phyloP scores from a whole-genome alignment of 2,888 invertebrate species.

The Camptogramma bilineatum region DNA sequence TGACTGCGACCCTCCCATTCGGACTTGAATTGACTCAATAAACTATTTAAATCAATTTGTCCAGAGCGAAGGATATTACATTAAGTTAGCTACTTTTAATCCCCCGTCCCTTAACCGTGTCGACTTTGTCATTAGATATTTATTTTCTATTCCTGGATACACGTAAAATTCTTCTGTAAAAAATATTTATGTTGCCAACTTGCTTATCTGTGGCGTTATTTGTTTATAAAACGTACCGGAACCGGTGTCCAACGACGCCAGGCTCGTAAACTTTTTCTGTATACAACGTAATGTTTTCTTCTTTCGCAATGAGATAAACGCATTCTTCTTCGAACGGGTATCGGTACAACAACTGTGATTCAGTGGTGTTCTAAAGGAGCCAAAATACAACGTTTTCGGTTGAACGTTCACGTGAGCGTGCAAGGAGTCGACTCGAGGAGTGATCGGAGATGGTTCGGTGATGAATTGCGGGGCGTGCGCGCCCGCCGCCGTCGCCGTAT shows the following conservation, averaged over 20 bases:
- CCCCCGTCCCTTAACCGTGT: conserved; percentile 44
- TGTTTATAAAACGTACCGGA: conserved; percentile 66
- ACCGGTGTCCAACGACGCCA: conserved; percentile 51
- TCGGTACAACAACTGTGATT: conserved; percentile 29
- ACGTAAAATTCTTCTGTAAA: conserved; percentile 51
- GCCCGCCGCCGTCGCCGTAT: conserved; percentile 65
- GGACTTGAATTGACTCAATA: conserved; percentile 43
- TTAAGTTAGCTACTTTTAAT: conserved; percentile 46
- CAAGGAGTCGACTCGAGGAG: conserved; percentile 54
- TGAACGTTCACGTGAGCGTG: conserved; percentile 76
- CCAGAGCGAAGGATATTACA: conserved; percentile 21
- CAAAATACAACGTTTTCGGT: conserved; percentile 71
- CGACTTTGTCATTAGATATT: conserved; percentile 43
- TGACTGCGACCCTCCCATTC: conserved; percentile 48
- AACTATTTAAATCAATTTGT: conserved; percentile 44
- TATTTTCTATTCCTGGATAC: conserved; percentile 52
- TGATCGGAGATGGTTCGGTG: conserved; percentile 67
- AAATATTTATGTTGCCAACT: conserved; percentile 62
- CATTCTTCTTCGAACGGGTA: conserved; percentile 31
- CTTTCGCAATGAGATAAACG: conserved; percentile 39
- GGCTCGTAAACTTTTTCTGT: conserved; percentile 56
- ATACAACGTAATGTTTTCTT: conserved; percentile 43
- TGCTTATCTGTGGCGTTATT: conserved; percentile 64
- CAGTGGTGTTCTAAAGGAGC: conserved; percentile 39
- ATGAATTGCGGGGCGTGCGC: conserved; percentile 66